Conservation (phyloP, 2,797 vertebrate species). For the Sciurus carolinensis region DNA sequence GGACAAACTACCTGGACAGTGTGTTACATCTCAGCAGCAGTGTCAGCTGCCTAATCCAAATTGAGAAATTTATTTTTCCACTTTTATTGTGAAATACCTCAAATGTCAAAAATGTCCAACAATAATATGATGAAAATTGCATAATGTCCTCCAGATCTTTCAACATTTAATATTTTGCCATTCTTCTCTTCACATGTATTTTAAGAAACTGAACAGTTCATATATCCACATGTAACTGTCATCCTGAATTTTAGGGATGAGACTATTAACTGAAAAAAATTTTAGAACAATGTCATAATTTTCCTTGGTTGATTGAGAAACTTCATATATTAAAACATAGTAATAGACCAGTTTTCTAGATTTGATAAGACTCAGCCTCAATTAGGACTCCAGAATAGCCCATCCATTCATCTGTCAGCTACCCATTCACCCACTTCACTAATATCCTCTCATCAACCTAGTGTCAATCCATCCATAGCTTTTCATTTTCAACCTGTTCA, state of each 20-base stretch:
- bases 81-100: not conserved
- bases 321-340: not conserved
- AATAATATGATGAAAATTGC: not conserved
- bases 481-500: not conserved
- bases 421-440: not conserved
- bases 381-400: not conserved
- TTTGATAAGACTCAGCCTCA: not conserved
- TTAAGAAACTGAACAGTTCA: not conserved
- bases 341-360: not conserved
- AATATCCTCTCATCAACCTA: not conserved
- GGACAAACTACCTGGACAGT: not conserved
- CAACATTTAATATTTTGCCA: not conserved
- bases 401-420: not conserved
- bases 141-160: not conserved
- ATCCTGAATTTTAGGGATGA: not conserved
- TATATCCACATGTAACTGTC: not conserved
- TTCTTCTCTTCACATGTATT: not conserved
- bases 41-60: not conserved
- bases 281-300: not conserved
- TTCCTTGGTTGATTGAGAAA: conserved; percentile 15
- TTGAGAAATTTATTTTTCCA: not conserved
- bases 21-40: fast-evolving
- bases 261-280: not conserved
- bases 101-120: not conserved
- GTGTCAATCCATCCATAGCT: not conserved